Percentiles rank a stretch among this genome's conserved stretches.
Conservation (phyloP, 2,113 vertebrate species). For the Eira barbara region DNA sequence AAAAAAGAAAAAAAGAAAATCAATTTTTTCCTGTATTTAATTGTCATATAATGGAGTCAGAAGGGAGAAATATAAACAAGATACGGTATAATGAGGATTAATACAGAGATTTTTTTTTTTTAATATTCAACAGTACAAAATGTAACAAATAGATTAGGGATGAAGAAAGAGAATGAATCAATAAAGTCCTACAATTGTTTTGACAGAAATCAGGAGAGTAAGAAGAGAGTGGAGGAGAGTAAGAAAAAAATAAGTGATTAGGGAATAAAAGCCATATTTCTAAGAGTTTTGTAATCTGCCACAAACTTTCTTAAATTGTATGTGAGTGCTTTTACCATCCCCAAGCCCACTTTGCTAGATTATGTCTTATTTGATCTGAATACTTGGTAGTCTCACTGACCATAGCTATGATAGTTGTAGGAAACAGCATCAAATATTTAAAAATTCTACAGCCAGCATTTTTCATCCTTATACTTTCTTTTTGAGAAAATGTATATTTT, state of each 20-base stretch:
- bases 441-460: not conserved
- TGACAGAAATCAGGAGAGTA: not conserved
- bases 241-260: not conserved
- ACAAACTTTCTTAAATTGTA: not conserved
- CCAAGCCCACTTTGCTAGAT: not conserved
- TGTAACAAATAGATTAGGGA: not conserved
- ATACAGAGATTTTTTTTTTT: not conserved
- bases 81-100: not conserved
- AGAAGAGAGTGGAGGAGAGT: not conserved
- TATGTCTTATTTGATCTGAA: not conserved
- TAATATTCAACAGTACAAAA: not conserved
- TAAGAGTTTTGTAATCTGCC: not conserved
- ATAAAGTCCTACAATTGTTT: not conserved
- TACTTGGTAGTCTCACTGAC: not conserved
- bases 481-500: not conserved
- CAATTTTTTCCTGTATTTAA: too few species aligned
- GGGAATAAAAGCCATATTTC: not conserved
- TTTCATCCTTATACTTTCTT: not conserved
- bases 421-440: not conserved
- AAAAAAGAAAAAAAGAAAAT: not conserved
- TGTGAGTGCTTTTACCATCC: not conserved
- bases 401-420: not conserved
- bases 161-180: not conserved
- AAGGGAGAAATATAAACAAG: not conserved
- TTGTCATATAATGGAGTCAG: not conserved